Evolutionary conservation across 2,888 invertebrate genomes (phyloP).

Genomic region (Lampropteryx suffumata): DNA sequence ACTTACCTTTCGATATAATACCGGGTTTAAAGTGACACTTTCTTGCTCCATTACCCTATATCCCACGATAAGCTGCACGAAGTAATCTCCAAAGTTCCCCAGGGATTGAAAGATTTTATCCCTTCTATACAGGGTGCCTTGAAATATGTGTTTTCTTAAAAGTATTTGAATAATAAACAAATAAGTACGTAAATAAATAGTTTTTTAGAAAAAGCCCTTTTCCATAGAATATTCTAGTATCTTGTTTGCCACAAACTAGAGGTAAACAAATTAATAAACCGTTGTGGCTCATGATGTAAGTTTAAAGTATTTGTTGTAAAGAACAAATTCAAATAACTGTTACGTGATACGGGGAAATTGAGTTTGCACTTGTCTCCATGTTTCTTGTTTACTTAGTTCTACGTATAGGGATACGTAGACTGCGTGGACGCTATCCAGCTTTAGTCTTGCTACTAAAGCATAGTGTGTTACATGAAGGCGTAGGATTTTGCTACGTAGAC

Average conservation of each 20-base stretch:
- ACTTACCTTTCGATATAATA: constrained; percentile 22
- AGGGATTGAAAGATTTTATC: constrained; percentile 24
- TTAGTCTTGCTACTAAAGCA: background rate
- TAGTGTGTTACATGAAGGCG: background rate
- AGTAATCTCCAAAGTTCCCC: constrained; percentile 22
- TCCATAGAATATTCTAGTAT: too few species aligned
- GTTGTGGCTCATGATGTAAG: background rate
- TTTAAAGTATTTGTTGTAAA: constrained; percentile 12
- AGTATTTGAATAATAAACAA: background rate
- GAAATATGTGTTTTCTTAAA: constrained; percentile 1
- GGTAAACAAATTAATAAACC: background rate
- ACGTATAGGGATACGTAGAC: background rate
- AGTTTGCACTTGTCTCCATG: constrained; percentile 29
- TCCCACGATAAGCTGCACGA: constrained; percentile 23
- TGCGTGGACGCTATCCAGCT: background rate
- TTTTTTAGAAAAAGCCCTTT: too few species aligned
- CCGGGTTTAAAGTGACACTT: constrained; percentile 21
- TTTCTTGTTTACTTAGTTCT: constrained; percentile 10
- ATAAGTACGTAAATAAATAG: too few species aligned
- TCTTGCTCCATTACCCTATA: constrained; percentile 23
- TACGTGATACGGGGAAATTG: constrained; percentile 41
- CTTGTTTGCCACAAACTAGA: background rate
- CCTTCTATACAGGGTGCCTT: constrained; percentile 12
- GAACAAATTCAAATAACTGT: constrained; percentile 35
- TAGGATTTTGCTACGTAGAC: too few species aligned